phyloP scores from a whole-genome alignment of 1,140 invertebrate species.

The Aphaenogaster floridana region DNA sequence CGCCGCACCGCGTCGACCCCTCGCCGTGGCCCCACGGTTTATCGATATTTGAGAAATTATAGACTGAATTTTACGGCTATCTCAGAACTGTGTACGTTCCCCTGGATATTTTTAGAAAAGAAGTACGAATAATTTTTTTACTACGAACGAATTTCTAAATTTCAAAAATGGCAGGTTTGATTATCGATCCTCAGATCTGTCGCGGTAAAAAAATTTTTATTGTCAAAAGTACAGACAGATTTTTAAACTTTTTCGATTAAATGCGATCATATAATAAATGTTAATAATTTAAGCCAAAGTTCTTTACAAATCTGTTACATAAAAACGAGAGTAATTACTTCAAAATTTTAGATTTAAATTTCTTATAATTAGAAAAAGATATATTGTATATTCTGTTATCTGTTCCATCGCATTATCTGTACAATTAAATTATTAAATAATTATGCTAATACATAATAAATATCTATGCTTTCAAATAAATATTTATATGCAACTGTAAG shows the following conservation, averaged over 20 bases:
- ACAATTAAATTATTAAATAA: not conserved
- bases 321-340: not conserved
- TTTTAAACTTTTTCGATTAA: not conserved
- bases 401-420: not conserved
- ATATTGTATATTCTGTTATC: not conserved
- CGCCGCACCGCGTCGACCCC: slow-evolving; percentile 7
- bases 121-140: not conserved
- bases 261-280: not conserved
- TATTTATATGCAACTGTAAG: not conserved
- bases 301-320: not conserved
- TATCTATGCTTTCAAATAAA: slow-evolving; percentile 18
- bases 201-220: not conserved
- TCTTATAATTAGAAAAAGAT: not conserved
- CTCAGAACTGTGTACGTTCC: slow-evolving; percentile 23
- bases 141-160: not conserved
- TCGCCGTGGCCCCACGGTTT: not conserved
- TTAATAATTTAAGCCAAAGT: not conserved
- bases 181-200: not conserved
- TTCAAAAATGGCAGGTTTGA: not conserved
- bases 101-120: not conserved
- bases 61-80: slow-evolving; percentile 58
- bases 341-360: not conserved
- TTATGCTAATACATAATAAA: slow-evolving; percentile 3
- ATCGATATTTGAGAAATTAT: slow-evolving; percentile 65
- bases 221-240: not conserved